phyloP scores from a whole-genome alignment of 2,113 vertebrate species.

The Trachemys scripta region DNA sequence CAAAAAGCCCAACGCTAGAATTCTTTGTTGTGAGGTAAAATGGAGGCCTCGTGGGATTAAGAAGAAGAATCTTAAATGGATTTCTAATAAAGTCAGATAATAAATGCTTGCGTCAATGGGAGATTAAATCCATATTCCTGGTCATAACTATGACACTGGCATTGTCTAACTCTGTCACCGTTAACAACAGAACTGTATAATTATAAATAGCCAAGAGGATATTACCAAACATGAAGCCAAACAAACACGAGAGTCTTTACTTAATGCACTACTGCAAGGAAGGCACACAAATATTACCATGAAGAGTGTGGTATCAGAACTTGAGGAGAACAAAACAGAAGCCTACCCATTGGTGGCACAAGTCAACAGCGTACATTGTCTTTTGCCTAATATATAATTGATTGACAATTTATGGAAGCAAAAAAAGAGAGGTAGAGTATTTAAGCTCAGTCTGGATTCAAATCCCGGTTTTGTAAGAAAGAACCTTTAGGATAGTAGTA shows the following conservation, averaged over 20 bases:
- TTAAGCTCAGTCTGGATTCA: background rate
- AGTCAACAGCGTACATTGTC: background rate
- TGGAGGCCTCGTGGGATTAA: background rate
- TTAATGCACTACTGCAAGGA: background rate
- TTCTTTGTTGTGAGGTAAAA: background rate
- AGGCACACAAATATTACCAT: background rate
- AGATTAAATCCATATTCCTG: background rate
- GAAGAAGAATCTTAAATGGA: background rate
- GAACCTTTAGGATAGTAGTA: background rate
- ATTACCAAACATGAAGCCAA: background rate
- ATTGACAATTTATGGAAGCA: background rate
- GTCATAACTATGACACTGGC: background rate
- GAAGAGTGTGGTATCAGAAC: background rate
- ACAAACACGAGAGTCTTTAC: background rate
- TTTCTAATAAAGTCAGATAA: background rate
- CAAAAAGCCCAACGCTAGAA: background rate
- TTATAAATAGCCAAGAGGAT: background rate
- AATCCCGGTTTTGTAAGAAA: conserved; percentile 4
- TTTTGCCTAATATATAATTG: background rate
- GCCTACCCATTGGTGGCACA: background rate
- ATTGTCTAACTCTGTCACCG: background rate
- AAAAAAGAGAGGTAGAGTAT: too few species aligned
- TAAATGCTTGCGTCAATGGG: background rate
- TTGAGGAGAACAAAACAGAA: background rate
- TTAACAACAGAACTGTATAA: background rate